Conservation (phyloP, 2,113 vertebrate species). For the Melanerpes aurifrons region DNA sequence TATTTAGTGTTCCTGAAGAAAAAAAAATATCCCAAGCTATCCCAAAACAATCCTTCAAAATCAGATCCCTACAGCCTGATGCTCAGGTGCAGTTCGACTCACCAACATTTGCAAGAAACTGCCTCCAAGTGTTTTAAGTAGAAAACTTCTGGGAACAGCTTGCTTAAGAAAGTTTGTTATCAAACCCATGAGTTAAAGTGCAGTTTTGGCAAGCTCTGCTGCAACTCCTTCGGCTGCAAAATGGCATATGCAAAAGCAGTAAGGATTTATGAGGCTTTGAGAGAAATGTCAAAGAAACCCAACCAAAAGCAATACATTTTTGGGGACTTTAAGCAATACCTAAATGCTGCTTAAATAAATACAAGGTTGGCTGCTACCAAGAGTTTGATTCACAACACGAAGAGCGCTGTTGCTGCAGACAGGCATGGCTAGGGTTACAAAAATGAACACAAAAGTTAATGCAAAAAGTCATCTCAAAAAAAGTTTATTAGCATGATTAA, state of each 20-base stretch:
- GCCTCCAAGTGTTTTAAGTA: neutral
- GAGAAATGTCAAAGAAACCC: neutral
- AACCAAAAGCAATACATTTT: neutral
- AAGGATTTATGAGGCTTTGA: slow-evolving; percentile 24
- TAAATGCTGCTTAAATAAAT: neutral
- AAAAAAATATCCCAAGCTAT: neutral
- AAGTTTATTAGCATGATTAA: slow-evolving; percentile 86
- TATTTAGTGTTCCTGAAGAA: neutral
- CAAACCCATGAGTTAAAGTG: neutral
- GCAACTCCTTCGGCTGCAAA: neutral
- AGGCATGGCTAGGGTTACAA: neutral
- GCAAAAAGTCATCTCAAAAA: slow-evolving; percentile 77
- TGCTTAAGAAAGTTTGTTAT: neutral
- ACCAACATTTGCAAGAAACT: neutral
- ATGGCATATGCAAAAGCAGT: neutral
- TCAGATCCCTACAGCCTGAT: neutral
- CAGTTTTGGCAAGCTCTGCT: neutral
- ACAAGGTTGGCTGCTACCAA: neutral
- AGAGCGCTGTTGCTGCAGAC: neutral
- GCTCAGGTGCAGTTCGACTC: neutral
- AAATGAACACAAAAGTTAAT: slow-evolving; percentile 65
- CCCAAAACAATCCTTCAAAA: neutral
- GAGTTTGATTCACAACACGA: neutral
- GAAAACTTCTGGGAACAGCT: neutral
- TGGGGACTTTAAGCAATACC: neutral